A percentile compares a stretch with the other conserved stretches of the same genome.
phyloP scores from a whole-genome alignment of 2,888 invertebrate genomes.

The Sylvicola fuscatus region DNA sequence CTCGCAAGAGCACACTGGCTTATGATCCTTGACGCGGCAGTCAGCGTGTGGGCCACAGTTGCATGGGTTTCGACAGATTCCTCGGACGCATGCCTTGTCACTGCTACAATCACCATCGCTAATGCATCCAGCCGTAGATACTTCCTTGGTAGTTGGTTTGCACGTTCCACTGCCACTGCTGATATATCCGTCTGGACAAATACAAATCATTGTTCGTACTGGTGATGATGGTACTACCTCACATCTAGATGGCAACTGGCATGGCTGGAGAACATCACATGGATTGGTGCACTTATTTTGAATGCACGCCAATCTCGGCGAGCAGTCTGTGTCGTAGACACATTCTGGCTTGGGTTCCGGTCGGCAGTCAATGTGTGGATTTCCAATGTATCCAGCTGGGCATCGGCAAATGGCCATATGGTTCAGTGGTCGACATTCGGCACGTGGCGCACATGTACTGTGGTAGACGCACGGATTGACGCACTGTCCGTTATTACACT shows the following conservation, averaged over 20 bases:
- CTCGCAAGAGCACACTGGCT: conserved; percentile 69
- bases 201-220: conserved; percentile 73
- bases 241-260: conserved; percentile 58
- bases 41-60: conserved; percentile 69
- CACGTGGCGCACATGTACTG: conserved; percentile 54
- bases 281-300: conserved; percentile 67
- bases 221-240: conserved; percentile 63
- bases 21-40: conserved; percentile 66
- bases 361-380: conserved; percentile 62
- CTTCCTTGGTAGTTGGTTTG: conserved; percentile 43
- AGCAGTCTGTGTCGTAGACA: conserved; percentile 62
- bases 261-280: conserved; percentile 56
- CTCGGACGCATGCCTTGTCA: conserved; percentile 59
- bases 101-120: conserved; percentile 57
- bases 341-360: conserved; percentile 57
- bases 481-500: conserved; percentile 72
- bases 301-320: conserved; percentile 58
- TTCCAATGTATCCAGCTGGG: conserved; percentile 50
- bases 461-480: conserved; percentile 62
- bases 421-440: conserved; percentile 61
- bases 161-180: conserved; percentile 67
- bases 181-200: conserved; percentile 74
- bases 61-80: conserved; percentile 66
- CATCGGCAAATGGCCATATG: conserved; percentile 76
- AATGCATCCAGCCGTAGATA: conserved; percentile 44